phyloP scores from a whole-genome alignment of 2,113 vertebrate genomes.

The Blennius ocellaris region DNA sequence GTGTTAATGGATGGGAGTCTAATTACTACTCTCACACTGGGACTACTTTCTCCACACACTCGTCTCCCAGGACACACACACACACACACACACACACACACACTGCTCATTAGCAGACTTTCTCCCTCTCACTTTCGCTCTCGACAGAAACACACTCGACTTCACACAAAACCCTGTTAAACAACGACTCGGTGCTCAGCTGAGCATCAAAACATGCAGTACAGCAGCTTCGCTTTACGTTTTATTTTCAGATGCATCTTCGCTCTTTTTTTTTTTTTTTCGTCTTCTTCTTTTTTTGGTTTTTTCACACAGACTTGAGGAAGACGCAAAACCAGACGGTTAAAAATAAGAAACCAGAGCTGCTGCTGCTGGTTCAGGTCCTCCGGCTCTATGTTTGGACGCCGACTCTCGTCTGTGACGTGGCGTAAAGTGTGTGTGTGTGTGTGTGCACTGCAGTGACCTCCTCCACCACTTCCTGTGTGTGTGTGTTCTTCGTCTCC shows the following conservation, averaged over 20 bases:
- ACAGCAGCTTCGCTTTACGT: conserved; percentile 15
- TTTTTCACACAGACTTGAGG: conserved; percentile 25
- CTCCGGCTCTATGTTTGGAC: conserved; percentile 74
- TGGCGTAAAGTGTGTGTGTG: conserved; percentile 40
- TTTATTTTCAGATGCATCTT: conserved; percentile 41
- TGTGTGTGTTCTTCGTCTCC: conserved; percentile 67
- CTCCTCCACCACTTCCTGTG: conserved; percentile 81
- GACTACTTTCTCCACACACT: conserved; percentile 69
- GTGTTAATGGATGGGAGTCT: conserved; percentile 88
- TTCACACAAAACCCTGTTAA: conserved; percentile 55
- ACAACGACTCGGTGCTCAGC: conserved; percentile 30
- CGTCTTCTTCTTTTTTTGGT: conserved; percentile 7
- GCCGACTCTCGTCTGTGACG: conserved; percentile 75
- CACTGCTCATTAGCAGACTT: conserved; percentile 79
- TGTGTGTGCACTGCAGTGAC: conserved; percentile 66
- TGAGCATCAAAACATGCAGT: conserved; percentile 45
- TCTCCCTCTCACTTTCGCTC: conserved; percentile 56
- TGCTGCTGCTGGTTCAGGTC: conserved; percentile 78
- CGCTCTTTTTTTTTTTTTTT: conserved; percentile 7
- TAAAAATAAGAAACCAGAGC: conserved; percentile 53
- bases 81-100: conserved; percentile 52
- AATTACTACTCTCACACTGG: conserved; percentile 83
- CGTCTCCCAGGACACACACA: conserved; percentile 64
- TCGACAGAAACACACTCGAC: conserved; percentile 31
- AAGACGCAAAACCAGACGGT: conserved; percentile 49